Percentiles rank a stretch among this genome's conserved stretches.
Conservation (phyloP, 2,888 invertebrate genomes). For the Achlya flavicornis region DNA sequence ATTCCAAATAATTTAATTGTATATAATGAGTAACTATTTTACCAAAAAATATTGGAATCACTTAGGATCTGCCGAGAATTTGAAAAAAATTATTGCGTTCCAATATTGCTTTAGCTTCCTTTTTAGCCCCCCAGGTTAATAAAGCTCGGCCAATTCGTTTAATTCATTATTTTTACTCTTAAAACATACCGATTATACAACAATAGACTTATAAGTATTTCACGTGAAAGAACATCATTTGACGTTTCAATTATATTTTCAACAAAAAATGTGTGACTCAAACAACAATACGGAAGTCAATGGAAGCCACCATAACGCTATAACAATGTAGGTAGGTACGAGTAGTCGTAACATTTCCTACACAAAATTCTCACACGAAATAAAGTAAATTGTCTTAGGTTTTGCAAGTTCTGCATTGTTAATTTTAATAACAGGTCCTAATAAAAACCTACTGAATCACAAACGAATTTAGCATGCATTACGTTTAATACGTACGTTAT, state of each 20-base stretch:
- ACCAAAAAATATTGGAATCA: no score
- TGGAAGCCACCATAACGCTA: constrained; percentile 32
- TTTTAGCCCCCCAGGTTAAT: no score
- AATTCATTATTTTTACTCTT: no score
- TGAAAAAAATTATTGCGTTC: no score
- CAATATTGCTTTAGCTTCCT: no score
- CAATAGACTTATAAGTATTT: background rate
- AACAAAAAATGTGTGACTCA: constrained; percentile 32
- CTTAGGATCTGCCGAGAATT: no score
- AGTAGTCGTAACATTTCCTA: constrained; percentile 43
- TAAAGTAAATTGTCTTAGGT: constrained; percentile 64
- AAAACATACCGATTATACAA: no score
- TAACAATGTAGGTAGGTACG: constrained; percentile 25
- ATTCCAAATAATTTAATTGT: no score
- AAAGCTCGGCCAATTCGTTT: no score
- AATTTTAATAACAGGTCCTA: constrained; percentile 37
- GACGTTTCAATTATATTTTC: background rate
- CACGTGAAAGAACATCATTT: background rate
- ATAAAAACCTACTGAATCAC: constrained; percentile 21
- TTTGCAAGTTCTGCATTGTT: constrained; percentile 50
- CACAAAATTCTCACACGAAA: constrained; percentile 61
- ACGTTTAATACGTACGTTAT: background rate
- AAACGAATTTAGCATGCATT: background rate
- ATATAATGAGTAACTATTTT: no score
- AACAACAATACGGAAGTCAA: constrained; percentile 42